Evolutionary conservation across 2,888 invertebrate species (phyloP).

Genomic region (Heliconius ismenius): DNA sequence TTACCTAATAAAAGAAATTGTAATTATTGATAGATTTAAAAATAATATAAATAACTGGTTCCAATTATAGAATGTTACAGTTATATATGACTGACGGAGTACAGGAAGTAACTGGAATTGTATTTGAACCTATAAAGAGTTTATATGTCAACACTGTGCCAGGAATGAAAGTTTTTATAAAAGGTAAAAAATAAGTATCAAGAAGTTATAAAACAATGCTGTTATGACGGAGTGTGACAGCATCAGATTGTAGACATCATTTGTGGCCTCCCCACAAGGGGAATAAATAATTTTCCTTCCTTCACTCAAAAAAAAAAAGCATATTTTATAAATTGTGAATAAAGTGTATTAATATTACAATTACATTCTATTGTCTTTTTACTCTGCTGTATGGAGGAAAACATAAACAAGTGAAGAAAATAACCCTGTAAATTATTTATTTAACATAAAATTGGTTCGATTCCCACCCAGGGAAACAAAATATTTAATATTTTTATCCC

Average conservation of each 20-base stretch:
- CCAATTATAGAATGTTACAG: constrained; percentile 1
- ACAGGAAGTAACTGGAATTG: constrained; percentile 86
- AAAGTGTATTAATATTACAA: too few species aligned
- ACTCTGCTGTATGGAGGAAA: too few species aligned
- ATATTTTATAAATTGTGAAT: too few species aligned
- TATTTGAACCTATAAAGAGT: constrained; percentile 83
- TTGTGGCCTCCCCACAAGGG: background rate
- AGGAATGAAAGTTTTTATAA: constrained; percentile 84
- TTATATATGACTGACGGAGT: constrained; percentile 88
- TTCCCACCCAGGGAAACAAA: background rate
- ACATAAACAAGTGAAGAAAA: too few species aligned
- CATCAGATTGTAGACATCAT: too few species aligned
- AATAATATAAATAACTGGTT: background rate
- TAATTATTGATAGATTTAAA: background rate
- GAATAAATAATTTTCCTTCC: background rate
- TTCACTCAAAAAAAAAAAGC: too few species aligned
- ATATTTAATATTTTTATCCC: background rate
- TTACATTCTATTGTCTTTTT: too few species aligned
- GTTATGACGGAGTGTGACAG: background rate
- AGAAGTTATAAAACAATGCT: background rate
- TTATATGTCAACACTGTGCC: constrained; percentile 82
- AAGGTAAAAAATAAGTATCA: constrained; percentile 57
- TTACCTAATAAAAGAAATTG: too few species aligned
- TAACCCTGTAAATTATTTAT: too few species aligned
- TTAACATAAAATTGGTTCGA: background rate